Base-by-base conservation (phyloP, 2,888 invertebrate species). In the Polylopha cassiicola region DNA sequence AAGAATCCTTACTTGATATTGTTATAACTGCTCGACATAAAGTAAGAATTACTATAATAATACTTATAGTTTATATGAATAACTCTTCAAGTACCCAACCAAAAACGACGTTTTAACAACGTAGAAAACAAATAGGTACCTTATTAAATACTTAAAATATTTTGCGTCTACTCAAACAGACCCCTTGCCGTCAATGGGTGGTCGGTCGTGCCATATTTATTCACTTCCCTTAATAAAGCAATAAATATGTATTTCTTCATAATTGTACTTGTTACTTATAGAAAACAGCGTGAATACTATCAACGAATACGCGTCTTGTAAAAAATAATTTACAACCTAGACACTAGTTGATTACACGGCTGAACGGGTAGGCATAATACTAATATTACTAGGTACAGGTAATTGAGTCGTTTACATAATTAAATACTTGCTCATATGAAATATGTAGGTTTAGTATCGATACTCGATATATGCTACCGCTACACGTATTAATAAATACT, bases 361-460 rank as follows among this genome's bases (percentile, higher is more conserved):
- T 23, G n/a, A n/a, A n/a, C n/a, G n/a, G n/a, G 34, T 34, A 36
- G 13, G 41, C 41, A 41, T 41, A 34, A 36, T 41, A 29, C 41
- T 30, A n/a, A n/a, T n/a, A 34, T 41, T 30, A 41, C 41, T 30
- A 22, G 38, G 14, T 26, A 32, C 38, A 31, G 41, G 41, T 41
- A 41, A 41, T 41, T 30, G 41, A 41, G 34, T 41, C 29, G 34
- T 41, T 41, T 41, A 41, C 41, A 41, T 41, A 41, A 41, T 41
- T 41, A 41, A 41, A 41, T 30, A 41, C 29, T 36, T 30, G 36
- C 34, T 30, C 41, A 41, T 29, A 36, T 41, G 41, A 41, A 36
- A 36, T 41, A 41, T 34, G 41, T 41, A 20, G 41, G 41, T 41
- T 36, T 41, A 33, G 23, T 28, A 29, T 33, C 23, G 14, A 17